A percentile compares a stretch with the other conserved stretches of the same genome.
Evolutionary conservation across 2,113 vertebrate genomes (phyloP).

Genomic region (Halichoerus grypus): DNA sequence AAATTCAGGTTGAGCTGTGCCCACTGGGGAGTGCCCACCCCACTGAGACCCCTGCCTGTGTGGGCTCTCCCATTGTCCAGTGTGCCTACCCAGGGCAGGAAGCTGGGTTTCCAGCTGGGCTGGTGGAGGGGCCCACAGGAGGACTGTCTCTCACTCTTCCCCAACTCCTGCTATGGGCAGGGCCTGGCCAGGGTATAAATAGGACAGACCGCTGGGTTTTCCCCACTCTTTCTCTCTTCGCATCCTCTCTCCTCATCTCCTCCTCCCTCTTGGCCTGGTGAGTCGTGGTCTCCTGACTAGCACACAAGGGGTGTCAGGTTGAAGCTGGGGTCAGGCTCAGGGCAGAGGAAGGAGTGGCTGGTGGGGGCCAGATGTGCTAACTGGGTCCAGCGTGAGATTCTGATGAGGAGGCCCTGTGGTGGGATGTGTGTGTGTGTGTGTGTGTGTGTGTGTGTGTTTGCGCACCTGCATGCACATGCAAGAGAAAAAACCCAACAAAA

Average conservation of each 20-base stretch:
- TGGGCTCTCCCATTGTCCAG: background rate
- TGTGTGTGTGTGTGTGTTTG: no score
- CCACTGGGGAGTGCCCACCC: background rate
- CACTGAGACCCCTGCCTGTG: background rate
- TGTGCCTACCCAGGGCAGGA: background rate
- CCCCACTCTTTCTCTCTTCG: background rate
- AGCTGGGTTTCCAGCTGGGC: background rate
- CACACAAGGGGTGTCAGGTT: background rate
- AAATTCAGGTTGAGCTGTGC: background rate
- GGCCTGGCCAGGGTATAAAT: conserved; percentile 79
- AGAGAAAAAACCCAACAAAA: background rate
- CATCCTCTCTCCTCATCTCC: background rate
- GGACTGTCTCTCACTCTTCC: background rate
- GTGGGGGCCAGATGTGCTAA: conserved; percentile 31
- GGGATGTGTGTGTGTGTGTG: background rate
- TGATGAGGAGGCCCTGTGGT: background rate
- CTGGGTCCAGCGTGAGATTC: conserved; percentile 9
- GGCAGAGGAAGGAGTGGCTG: background rate
- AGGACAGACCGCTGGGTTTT: conserved; percentile 56
- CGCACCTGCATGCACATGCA: background rate
- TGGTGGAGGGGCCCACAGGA: background rate
- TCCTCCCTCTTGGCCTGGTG: background rate
- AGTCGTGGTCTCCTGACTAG: conserved; percentile 38
- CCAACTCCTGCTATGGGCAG: conserved; percentile 68
- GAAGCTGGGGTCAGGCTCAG: background rate